Conservation (phyloP, 2,797 vertebrate genomes). For the Antrozous pallidus region DNA sequence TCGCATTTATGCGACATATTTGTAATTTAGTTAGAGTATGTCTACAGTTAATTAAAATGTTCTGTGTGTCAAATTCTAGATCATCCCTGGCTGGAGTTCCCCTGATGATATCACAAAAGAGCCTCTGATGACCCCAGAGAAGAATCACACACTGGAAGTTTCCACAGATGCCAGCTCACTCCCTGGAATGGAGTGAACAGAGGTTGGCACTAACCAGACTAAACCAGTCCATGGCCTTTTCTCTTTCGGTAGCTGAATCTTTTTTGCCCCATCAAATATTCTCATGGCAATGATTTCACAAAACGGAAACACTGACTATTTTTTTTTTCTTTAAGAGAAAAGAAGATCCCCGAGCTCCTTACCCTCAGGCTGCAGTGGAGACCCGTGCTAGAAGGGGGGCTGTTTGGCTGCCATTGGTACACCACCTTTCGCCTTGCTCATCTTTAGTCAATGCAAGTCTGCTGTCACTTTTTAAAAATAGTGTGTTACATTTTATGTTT, state of each 20-base stretch:
- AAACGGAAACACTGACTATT: not conserved
- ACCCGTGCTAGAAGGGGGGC: not conserved
- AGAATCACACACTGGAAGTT: slow-evolving; percentile 64
- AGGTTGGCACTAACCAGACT: not conserved
- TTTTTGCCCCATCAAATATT: not conserved
- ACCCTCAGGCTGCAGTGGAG: not conserved
- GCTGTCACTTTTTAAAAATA: not conserved
- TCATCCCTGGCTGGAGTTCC: slow-evolving; percentile 61
- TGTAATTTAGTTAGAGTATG: not conserved
- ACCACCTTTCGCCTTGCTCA: not conserved
- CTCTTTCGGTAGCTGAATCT: not conserved
- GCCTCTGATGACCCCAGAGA: slow-evolving; percentile 39
- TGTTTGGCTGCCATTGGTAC: not conserved
- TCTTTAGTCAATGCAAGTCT: not conserved
- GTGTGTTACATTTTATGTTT: not conserved
- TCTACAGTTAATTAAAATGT: not conserved
- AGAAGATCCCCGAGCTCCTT: not conserved
- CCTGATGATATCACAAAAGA: slow-evolving; percentile 33
- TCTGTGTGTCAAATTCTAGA: slow-evolving; percentile 33
- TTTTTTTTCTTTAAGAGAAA: slow-evolving; percentile 31
- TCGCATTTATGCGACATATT: not conserved
- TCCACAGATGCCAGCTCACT: slow-evolving; percentile 50
- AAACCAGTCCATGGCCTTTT: not conserved
- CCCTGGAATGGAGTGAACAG: not conserved
- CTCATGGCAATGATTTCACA: not conserved